Conservation (phyloP, 92 coral and sea anemone genomes). For the Diadumene lineata region DNA sequence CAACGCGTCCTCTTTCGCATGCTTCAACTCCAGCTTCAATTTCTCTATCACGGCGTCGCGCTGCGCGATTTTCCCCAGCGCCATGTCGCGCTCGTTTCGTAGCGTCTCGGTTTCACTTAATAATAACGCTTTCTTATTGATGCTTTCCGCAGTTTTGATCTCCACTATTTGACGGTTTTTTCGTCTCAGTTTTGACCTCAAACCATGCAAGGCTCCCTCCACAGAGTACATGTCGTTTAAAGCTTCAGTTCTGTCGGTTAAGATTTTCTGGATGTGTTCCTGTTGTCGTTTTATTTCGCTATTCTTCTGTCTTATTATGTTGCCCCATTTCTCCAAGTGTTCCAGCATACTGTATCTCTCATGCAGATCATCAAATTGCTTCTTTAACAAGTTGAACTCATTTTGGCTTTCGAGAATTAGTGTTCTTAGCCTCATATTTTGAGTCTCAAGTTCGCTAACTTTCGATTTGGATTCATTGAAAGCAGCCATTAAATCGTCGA, state of each 20-base stretch:
- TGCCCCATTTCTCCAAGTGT: constrained; percentile 73
- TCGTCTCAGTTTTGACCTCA: constrained; percentile 71
- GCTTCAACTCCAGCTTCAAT: constrained; percentile 47
- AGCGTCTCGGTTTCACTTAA: constrained; percentile 83
- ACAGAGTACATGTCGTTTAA: constrained; percentile 62
- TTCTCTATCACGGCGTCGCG: constrained; percentile 57
- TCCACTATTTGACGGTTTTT: constrained; percentile 63
- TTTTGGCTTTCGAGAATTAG: constrained; percentile 36
- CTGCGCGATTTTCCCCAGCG: constrained; percentile 60
- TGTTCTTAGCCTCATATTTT: constrained; percentile 23
- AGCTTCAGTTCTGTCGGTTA: constrained; percentile 75
- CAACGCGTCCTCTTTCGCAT: constrained; percentile 19
- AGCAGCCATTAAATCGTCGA: constrained; percentile 15
- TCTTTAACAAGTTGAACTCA: constrained; percentile 22
- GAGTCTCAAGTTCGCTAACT: constrained; percentile 13
- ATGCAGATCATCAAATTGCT: constrained; percentile 51
- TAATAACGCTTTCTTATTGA: constrained; percentile 78
- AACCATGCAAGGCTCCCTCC: constrained; percentile 60
- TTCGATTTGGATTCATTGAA: constrained; percentile 20
- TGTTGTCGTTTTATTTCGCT: constrained; percentile 64
- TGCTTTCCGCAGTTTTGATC: constrained; percentile 64
- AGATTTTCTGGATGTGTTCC: constrained; percentile 70
- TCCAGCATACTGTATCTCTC: constrained; percentile 47
- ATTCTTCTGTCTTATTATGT: constrained; percentile 74
- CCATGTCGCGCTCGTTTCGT: constrained; percentile 74